Evolutionary conservation across 2,113 vertebrate species (phyloP).

Genomic region (Vombatus ursinus): DNA sequence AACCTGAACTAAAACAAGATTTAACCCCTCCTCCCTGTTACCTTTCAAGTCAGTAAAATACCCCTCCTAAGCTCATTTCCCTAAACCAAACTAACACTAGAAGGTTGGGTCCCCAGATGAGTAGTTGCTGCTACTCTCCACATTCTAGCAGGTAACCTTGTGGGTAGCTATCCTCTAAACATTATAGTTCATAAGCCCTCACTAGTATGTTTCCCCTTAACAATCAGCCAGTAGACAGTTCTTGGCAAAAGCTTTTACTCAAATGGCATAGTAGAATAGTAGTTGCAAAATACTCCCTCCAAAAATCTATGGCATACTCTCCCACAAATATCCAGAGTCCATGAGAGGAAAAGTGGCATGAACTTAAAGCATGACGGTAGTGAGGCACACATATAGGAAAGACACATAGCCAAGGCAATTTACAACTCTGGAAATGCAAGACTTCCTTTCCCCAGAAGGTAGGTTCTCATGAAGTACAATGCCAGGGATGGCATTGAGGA

Average conservation of each 20-base stretch:
- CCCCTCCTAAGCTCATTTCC: neutral
- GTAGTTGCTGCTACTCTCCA: neutral
- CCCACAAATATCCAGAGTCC: neutral
- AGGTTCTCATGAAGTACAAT: neutral
- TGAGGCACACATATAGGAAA: neutral
- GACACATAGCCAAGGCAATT: neutral
- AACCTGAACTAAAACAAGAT: constrained; percentile 23
- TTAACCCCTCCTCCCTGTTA: constrained; percentile 11
- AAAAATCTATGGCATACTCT: neutral
- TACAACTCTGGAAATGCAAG: neutral
- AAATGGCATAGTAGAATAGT: neutral
- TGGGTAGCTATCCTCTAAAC: neutral
- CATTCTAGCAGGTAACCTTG: neutral
- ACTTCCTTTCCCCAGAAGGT: neutral
- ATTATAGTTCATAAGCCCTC: neutral
- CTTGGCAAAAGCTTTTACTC: neutral
- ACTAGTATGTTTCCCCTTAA: neutral
- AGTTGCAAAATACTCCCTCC: neutral
- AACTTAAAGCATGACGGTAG: neutral
- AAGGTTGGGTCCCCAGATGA: neutral
- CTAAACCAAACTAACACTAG: neutral
- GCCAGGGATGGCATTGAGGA: neutral
- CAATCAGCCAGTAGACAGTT: no score
- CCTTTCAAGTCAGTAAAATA: constrained; percentile 28
- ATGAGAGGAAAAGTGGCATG: no score